Evolutionary conservation across 2,797 vertebrate species (phyloP).

Genomic region (Falco concolor): DNA sequence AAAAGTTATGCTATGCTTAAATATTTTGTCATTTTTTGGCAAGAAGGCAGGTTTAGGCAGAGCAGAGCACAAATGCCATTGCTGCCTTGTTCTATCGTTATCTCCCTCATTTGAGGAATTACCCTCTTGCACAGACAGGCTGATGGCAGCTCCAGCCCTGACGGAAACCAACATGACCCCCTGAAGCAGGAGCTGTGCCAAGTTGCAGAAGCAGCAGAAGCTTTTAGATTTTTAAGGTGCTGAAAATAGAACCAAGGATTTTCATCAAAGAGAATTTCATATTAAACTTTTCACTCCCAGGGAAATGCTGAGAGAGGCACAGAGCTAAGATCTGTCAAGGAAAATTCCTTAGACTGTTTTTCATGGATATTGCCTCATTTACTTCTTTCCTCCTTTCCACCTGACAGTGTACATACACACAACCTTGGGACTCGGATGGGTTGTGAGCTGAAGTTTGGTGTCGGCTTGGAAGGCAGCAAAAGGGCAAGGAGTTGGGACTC

Average conservation of each 20-base stretch:
- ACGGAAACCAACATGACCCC: neutral
- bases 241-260: neutral
- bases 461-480: neutral
- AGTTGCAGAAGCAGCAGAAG: neutral
- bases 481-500: neutral
- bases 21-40: constrained; percentile 17
- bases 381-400: neutral
- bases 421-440: neutral
- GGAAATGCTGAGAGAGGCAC: neutral
- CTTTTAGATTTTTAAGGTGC: neutral
- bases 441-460: neutral
- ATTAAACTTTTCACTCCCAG: neutral
- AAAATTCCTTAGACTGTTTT: neutral
- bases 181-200: neutral
- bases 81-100: neutral
- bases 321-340: neutral
- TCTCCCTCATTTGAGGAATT: neutral
- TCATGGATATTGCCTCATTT: neutral
- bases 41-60: neutral
- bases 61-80: neutral
- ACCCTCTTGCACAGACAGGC: neutral
- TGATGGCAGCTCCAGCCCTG: neutral
- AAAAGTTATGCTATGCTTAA: constrained; percentile 20
- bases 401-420: rapidly evolving
- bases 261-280: neutral